Evolutionary conservation across 1,140 invertebrate species (phyloP), one percentile per base, ranked within the genome.

Genomic region (Leptinotarsa defecta): DNA sequence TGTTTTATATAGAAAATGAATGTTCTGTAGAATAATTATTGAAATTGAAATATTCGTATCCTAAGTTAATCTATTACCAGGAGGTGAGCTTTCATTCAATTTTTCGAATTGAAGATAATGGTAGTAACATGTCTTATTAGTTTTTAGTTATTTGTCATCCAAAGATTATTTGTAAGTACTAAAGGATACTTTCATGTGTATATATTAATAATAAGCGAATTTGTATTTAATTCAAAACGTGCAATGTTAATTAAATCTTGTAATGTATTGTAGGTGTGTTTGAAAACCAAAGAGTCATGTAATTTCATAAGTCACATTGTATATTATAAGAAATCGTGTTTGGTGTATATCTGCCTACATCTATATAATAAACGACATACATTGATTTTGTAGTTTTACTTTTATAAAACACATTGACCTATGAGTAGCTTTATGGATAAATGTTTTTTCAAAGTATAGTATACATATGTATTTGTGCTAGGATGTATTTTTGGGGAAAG

Each of bases 121-220:
- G 20, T 24, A 22, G n/a, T 64, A 19, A 22, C n/a, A 22, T 17
- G 13, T 17, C 13, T 17, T 19, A 64, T 11, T 64, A 22, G 20
- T 13, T 64, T 62, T 64, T 24, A 13, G 63, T 64, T n/a, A 22
- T 19, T 20, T 64, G 63, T 64, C 20, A 24, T 64, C 65, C 65
- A 68, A 68, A 68, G 65, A 68, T 68, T 68, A 68, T 24, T 68
- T 68, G 65, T 68, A 68, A 43, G 65, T 13, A 6, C n/a, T 57
- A 27, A 27, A 68, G 27, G 15, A 43, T 34, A 34, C 13, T 22
- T 24, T 34, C 27, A 34, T 43, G 65, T 68, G 24, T 43, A n/a
- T 68, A 34, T 34, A 27, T 68, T 64, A 24, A 17, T 4, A 64
- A 64, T 64, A 13, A 22, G 65, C 19, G 65, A 34, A 68, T 68